Base-by-base conservation (phyloP, 64 coral and sea anemone species). In the Montipora sp. region DNA sequence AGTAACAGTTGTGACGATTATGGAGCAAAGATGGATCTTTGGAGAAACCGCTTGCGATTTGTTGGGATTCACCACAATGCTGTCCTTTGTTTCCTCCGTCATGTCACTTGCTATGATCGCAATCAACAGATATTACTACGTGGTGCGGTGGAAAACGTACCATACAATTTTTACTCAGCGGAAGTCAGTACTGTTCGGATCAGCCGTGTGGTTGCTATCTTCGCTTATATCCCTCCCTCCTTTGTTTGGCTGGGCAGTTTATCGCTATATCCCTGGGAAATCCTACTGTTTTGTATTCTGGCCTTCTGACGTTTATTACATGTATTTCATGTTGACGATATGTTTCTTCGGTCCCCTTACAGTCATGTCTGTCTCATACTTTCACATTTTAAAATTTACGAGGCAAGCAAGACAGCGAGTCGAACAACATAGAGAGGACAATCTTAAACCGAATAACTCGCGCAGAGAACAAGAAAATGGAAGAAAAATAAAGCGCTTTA, bases 201-300 rank as follows among this genome's bases (percentile, higher is more conserved):
- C 53, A 48, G 69, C 8, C 45, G 79, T 83, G 48, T 94, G 92
- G 92, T 6, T 82, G 0, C 8, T 83, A 10, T 81, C 92, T 7
- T 65, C 89, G 50, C 4, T 43, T 19, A 27, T 94, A 48, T 89
- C 87, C 11, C 12, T 89, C n/a, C 92, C 87, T n/a, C 92, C 92
- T 7, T 78, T 94, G 24, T 51, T 94, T 15, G 92, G 86, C 61
- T 94, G 92, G 92, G 72, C 63, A 5, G 58, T 83, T 47, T 86
- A 59, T 77, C 48, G 75, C 5, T 98, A 74, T 51, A 92, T 94
- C 22, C 69, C 83, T 53, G 90, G 80, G 5, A 91, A 95, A 83
- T 92, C 89, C 0, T 95, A 89, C 19, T 98, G 96, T 75, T 98
- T 98, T 12, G 96, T 95, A 11, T 77, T 60, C 14, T 98, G 96